A percentile compares a stretch with the other conserved stretches of the same genome.
phyloP scores from a whole-genome alignment of 2,113 vertebrate species.

The Podarcis muralis region DNA sequence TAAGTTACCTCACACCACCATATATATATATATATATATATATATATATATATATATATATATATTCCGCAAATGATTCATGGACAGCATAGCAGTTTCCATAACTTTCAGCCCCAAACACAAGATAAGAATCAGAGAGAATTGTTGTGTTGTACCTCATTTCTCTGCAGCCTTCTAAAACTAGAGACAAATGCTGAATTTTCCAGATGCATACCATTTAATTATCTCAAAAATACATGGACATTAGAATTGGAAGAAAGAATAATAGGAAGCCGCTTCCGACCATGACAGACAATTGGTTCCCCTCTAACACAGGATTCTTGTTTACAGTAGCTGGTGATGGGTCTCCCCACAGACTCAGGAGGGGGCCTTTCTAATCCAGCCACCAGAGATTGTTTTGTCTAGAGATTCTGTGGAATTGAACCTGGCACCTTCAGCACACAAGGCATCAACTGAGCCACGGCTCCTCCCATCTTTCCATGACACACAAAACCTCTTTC shows the following conservation, averaged over 20 bases:
- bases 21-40: constrained; percentile 46
- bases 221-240: constrained; percentile 41
- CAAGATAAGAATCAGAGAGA: constrained; percentile 25
- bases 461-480: not conserved
- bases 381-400: not conserved
- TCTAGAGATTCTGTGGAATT: not conserved
- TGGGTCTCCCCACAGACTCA: not conserved
- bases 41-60: constrained; percentile 21
- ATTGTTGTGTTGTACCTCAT: constrained; percentile 36
- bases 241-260: not conserved
- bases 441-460: not conserved
- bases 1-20: constrained; percentile 23
- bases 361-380: not conserved
- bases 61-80: constrained; percentile 47
- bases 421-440: not conserved
- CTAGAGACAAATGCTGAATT: constrained; percentile 56
- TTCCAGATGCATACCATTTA: constrained; percentile 55
- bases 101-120: constrained; percentile 35
- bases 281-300: not conserved
- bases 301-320: not conserved
- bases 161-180: constrained; percentile 53
- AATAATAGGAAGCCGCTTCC: not conserved
- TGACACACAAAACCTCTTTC: constrained; percentile 49
- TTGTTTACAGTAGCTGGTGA: not conserved
- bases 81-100: constrained; percentile 19